Evolutionary conservation across 2,113 vertebrate species (phyloP), one percentile per base, ranked within the genome.

Genomic region (Seriola aureovittata): DNA sequence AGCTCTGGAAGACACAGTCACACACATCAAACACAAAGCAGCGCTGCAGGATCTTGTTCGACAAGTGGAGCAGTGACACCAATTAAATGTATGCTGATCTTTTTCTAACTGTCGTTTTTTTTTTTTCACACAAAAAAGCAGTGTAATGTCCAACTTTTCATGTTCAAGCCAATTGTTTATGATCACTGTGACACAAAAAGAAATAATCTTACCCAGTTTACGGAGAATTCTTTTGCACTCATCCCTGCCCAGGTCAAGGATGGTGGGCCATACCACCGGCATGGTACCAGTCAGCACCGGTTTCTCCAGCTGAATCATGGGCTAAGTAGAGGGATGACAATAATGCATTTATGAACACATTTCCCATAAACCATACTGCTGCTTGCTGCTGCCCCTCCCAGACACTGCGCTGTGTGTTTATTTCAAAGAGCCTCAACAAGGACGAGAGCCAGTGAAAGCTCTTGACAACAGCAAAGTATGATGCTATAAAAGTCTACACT

Each of bases 251-350:
- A 99, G 96, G 93, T 99, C 98, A 78, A 99, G 95, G 90, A 99
- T 97, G 78, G 97, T 98, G 80, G 98, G 98, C 98, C 98, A 99
- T 88, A 99, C 97, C 93, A 99, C 98, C 55, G 98, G 98, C 98
- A 99, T 99, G 94, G 93, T 96, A 87, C 94, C 93, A 67, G 93
- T 63, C 81, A 93, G 78, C 83, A 93, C 88, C 1, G 95, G 95
- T 71, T 95, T 96, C 89, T 96, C 95, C 90, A 95, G 93, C 88
- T 96, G 95, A 91, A 96, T 96, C 95, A 96, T 96, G 71, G 86
- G 93, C 95, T 96, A 42, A 44, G 62, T 10, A 7, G 29, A 71
- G 29, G 85, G 29, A 16, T 5, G 19, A 36, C 8, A 57, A 36
- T 0, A 29, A 58, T 2, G 13, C 3, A n/a, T 4, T 46, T 42